phyloP scores from a whole-genome alignment of 2,113 vertebrate genomes.

The Corythoichthys intestinalis region DNA sequence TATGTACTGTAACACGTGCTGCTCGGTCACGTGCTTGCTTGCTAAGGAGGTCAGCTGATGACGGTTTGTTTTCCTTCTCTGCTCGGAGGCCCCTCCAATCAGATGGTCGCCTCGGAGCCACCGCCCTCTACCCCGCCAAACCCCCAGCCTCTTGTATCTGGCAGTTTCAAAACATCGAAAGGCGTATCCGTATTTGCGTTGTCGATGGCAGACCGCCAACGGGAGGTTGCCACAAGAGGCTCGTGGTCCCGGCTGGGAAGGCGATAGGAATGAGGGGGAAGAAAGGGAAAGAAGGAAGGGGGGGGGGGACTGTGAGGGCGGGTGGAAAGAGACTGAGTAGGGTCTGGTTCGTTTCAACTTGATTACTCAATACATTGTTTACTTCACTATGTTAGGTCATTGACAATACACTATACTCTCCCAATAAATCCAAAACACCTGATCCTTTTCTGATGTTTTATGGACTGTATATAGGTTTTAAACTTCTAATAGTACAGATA shows the following conservation, averaged over 20 bases:
- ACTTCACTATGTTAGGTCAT: background rate
- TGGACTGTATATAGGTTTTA: background rate
- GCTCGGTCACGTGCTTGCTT: conserved; percentile 40
- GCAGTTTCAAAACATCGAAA: conserved; percentile 65
- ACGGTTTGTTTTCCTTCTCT: conserved; percentile 60
- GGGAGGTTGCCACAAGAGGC: conserved; percentile 30
- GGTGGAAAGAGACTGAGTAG: background rate
- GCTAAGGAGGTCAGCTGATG: conserved; percentile 66
- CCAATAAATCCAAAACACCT: background rate
- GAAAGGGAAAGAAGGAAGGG: conserved; percentile 7
- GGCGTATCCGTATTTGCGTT: conserved; percentile 39
- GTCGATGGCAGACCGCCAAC: conserved; percentile 56
- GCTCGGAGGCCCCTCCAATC: conserved; percentile 50
- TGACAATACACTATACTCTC: background rate
- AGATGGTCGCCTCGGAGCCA: conserved; percentile 33
- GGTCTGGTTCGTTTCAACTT: background rate
- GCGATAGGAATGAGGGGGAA: background rate
- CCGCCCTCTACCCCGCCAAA: conserved; percentile 42
- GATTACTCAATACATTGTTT: background rate
- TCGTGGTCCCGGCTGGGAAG: background rate
- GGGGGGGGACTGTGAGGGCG: background rate
- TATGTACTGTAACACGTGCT: conserved; percentile 17
- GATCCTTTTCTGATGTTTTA: background rate
- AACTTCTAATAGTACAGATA: background rate
- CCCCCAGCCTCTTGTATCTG: conserved; percentile 40